Percentiles rank a stretch among this genome's conserved stretches.
Conservation (phyloP, 2,797 vertebrate genomes). For the Discoglossus pictus region DNA sequence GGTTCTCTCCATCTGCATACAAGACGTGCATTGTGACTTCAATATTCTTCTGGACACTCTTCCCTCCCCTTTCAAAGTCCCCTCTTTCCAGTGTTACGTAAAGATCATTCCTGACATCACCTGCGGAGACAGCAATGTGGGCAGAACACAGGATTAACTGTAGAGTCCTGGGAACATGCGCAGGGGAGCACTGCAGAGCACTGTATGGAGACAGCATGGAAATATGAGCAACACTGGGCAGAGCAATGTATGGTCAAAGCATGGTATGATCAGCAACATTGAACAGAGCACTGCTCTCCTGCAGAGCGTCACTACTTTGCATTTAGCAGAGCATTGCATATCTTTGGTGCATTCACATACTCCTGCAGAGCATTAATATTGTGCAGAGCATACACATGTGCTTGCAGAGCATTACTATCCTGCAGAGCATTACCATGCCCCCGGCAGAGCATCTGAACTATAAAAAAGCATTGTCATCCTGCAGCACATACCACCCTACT, state of each 20-base stretch:
- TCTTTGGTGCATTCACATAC: neutral
- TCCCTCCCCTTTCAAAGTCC: slow-evolving; percentile 96
- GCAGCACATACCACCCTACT: no score
- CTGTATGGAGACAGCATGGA: no score
- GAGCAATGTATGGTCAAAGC: no score
- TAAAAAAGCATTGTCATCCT: neutral
- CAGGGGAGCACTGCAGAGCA: slow-evolving; percentile 3
- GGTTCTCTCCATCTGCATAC: slow-evolving; percentile 93
- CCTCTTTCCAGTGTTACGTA: slow-evolving; percentile 94
- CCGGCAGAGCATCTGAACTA: no score
- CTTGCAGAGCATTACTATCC: slow-evolving; percentile 3
- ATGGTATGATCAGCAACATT: no score
- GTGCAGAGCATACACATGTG: neutral
- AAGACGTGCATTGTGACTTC: slow-evolving; percentile 97
- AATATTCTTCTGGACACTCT: slow-evolving; percentile 98
- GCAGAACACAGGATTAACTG: neutral
- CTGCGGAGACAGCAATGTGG: slow-evolving; percentile 65
- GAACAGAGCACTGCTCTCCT: neutral
- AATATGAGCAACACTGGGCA: no score
- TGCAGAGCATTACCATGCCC: neutral
- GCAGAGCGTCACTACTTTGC: neutral
- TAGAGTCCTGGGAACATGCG: no score
- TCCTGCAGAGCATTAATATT: neutral
- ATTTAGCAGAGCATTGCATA: neutral
- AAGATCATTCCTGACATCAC: slow-evolving; percentile 94